Evolutionary conservation across 2,113 vertebrate genomes (phyloP).

Genomic region (Leptobrachium leishanense): DNA sequence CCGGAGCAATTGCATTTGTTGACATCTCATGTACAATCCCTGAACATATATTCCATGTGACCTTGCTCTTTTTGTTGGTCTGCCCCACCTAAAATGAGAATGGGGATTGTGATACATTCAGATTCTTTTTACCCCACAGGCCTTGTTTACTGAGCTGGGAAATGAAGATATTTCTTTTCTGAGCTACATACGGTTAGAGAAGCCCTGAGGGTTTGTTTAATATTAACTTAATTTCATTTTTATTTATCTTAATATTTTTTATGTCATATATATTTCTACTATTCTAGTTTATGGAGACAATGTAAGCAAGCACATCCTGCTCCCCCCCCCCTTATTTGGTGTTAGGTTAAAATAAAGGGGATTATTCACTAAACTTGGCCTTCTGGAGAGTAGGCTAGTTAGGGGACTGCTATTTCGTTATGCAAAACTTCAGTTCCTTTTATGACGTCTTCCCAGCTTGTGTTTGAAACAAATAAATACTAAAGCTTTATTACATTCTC

Average conservation of each 20-base stretch:
- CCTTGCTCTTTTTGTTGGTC: background rate
- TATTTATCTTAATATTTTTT: background rate
- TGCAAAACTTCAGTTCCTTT: background rate
- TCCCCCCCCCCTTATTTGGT: background rate
- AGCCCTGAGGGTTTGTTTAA: constrained; percentile 2
- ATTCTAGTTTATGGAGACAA: no score
- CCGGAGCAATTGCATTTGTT: no score
- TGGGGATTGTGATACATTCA: constrained; percentile 1
- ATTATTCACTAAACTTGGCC: background rate
- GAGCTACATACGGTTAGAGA: constrained; percentile 25
- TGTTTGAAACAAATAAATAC: no score
- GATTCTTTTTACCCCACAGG: background rate
- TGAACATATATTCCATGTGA: background rate
- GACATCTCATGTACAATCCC: no score
- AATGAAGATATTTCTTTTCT: constrained; percentile 24
- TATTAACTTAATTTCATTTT: background rate
- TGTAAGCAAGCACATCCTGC: background rate
- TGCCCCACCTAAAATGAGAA: background rate
- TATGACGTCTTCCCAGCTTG: background rate
- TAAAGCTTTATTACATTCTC: no score
- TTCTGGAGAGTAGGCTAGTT: no score
- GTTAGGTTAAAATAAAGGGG: background rate
- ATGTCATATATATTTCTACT: no score
- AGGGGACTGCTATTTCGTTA: background rate
- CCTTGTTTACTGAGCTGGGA: constrained; percentile 18